Conservation (phyloP, 2,888 invertebrate genomes). For the Melieria crassipennis region DNA sequence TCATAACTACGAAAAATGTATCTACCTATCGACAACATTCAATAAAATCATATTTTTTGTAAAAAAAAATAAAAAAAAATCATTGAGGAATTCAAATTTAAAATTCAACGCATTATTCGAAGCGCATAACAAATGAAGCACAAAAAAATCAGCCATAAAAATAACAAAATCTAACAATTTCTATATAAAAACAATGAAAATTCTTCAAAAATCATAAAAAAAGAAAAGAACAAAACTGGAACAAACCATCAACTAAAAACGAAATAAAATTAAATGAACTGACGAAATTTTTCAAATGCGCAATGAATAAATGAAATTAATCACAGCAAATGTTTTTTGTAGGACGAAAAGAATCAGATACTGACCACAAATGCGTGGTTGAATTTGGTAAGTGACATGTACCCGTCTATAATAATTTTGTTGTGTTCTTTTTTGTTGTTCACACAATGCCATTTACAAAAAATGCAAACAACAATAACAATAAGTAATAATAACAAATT, state of each 20-base stretch:
- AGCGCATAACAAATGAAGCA: slow-evolving; percentile 10
- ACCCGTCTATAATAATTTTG: slow-evolving; percentile 55
- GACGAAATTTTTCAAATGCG: too few species aligned
- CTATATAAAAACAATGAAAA: slow-evolving; percentile 8
- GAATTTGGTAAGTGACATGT: slow-evolving; percentile 90
- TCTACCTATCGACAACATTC: background rate
- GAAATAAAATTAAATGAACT: slow-evolving; percentile 41
- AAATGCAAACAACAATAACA: slow-evolving; percentile 37
- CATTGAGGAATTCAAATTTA: background rate
- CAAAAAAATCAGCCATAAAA: slow-evolving; percentile 35
- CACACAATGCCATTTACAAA: slow-evolving; percentile 16
- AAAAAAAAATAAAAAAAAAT: slow-evolving; percentile 9
- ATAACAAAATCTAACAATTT: slow-evolving; percentile 15
- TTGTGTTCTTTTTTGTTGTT: slow-evolving; percentile 20
- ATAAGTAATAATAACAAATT: slow-evolving; percentile 29
- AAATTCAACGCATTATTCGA: background rate
- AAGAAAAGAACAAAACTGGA: too few species aligned
- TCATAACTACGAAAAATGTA: slow-evolving; percentile 1
- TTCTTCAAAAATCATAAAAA: slow-evolving; percentile 15
- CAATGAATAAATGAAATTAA: too few species aligned
- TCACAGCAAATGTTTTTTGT: slow-evolving; percentile 68
- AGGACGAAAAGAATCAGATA: slow-evolving; percentile 99
- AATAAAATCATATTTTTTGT: slow-evolving; percentile 23
- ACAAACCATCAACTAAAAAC: background rate
- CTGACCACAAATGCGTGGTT: slow-evolving; percentile 98